These are phyloP conservation scores for Oophaga pumilio DNA, from an alignment of 2,113 vertebrate genomes.

Conservation along the genomic window DNA sequence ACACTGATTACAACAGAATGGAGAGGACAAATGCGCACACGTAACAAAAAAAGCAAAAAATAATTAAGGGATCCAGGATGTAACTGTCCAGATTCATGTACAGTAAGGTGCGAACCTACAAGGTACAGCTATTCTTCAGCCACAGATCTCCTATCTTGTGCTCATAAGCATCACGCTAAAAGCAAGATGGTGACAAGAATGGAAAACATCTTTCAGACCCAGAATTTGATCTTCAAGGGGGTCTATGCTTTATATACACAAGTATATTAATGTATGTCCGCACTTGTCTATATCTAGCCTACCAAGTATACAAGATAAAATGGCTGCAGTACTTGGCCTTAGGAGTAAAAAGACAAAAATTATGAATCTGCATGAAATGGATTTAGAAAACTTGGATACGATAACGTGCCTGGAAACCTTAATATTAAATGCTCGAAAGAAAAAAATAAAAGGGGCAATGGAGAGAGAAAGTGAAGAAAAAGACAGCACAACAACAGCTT, in stretches of 20 bases:
- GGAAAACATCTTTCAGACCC: background rate
- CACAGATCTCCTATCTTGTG: background rate
- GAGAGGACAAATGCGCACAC: background rate
- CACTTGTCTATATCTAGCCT: background rate
- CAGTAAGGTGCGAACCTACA: background rate
- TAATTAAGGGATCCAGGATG: slow-evolving; percentile 49
- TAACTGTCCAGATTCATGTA: background rate
- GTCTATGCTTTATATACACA: background rate
- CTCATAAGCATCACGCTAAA: background rate
- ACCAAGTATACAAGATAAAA: background rate
- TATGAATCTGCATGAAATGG: slow-evolving; percentile 3
- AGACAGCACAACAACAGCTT: slow-evolving; percentile 6
- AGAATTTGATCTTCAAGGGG: background rate
- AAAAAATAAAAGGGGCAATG: background rate
- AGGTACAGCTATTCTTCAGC: background rate
- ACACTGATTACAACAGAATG: background rate
- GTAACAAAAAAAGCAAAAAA: background rate
- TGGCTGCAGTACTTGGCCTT: background rate
- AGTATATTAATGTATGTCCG: background rate
- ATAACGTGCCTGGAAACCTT: slow-evolving; percentile 49
- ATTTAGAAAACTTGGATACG: background rate
- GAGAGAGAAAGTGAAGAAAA: slow-evolving; percentile 26
- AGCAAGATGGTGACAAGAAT: background rate
- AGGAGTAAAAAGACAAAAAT: background rate
- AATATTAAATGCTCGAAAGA: slow-evolving; percentile 37